Conservation (phyloP, 2,797 vertebrate species). For the Mionectes olivaceus region DNA sequence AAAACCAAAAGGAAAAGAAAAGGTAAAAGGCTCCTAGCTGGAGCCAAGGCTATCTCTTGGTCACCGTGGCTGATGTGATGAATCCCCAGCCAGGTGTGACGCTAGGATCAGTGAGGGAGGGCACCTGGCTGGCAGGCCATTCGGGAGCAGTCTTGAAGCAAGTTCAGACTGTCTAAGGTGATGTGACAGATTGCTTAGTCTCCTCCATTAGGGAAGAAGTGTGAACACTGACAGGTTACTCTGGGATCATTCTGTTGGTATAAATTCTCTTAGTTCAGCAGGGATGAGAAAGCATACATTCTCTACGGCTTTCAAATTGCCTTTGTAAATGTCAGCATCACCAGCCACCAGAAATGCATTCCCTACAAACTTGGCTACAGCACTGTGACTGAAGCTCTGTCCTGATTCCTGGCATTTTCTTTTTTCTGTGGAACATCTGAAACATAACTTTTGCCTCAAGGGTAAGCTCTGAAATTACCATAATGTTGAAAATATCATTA, state of each 20-base stretch:
- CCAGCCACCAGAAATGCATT: neutral
- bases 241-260: slow-evolving; percentile 19
- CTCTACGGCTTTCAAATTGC: neutral
- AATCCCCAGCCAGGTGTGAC: neutral
- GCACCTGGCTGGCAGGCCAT: neutral
- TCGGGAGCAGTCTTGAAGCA: slow-evolving; percentile 2
- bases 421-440: slow-evolving; percentile 33
- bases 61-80: slow-evolving; percentile 20
- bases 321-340: neutral
- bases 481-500: slow-evolving; percentile 2
- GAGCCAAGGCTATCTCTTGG: slow-evolving; percentile 33
- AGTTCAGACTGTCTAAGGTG: neutral
- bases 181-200: neutral
- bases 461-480: slow-evolving; percentile 7
- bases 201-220: slow-evolving; percentile 48
- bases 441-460: neutral
- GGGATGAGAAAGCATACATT: neutral
- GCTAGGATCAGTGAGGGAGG: neutral
- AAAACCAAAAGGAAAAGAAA: slow-evolving; percentile 40
- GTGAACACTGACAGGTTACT: slow-evolving; percentile 13
- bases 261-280: neutral
- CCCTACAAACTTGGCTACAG: neutral
- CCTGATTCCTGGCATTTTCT: neutral
- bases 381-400: neutral
- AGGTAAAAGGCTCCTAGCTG: slow-evolving; percentile 42